Evolutionary conservation across 1,140 invertebrate species (phyloP), one percentile per base, ranked within the genome.

Genomic region (Eupristina koningsbergeri): DNA sequence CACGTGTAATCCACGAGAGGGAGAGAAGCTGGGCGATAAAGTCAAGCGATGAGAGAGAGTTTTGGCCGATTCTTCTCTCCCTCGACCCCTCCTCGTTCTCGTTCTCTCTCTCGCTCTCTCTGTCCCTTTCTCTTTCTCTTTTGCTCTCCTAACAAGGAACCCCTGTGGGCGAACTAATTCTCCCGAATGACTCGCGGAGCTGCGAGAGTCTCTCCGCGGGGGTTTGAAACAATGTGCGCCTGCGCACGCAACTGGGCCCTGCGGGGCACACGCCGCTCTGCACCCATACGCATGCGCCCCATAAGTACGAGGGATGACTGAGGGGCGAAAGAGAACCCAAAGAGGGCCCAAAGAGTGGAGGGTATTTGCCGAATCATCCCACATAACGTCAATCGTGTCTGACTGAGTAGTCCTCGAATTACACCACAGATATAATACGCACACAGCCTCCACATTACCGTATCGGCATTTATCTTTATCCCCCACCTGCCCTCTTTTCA

Each of bases 91-190:
- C 19, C n/a, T 50, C n/a, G 50, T 45, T 58, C 74, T 76, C 64
- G 1, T 9, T 69, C 69, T 45, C 39, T n/a, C 61, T 34, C 31
- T 34, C 63, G 13, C 29, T 13, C 7, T 34, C 6, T 34, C 31
- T 13, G 8, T 34, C 63, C 3, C n/a, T 34, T 45, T 50, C 45
- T 17, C 11, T 50, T 8, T 45, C 45, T 50, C 41, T 74, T 13
- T 50, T 15, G 50, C 73, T 74, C 76, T 64, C 36, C 89, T 90
- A 91, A 91, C 91, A 91, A 91, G 91, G 89, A 89, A 91, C 91
- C 91, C 91, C 91, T 87, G 90, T 88, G 89, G 90, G 88, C 89
- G 89, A 91, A 89, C 90, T 91, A 91, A 91, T 91, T 91, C 89
- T 87, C 89, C 88, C 90, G 90, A 88, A 91, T 91, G 91, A 91